Evolutionary conservation across 2,113 vertebrate species (phyloP).

Genomic region (Syngnathus floridae): DNA sequence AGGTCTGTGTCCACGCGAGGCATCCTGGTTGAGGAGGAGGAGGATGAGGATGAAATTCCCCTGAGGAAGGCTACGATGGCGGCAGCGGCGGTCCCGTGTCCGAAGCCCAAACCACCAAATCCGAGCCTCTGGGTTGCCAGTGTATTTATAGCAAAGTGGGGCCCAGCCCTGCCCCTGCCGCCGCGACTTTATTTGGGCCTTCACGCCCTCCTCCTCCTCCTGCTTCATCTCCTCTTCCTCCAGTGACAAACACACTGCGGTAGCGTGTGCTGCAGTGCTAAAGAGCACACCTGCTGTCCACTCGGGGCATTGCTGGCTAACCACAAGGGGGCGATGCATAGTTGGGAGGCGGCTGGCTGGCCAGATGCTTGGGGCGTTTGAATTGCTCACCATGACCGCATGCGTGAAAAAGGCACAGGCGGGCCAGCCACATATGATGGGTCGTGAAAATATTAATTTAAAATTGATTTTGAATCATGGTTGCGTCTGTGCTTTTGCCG

Average conservation of each 20-base stretch:
- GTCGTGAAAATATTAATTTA: too few relatives aligned
- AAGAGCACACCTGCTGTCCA: constrained; percentile 64
- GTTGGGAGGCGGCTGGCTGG: too few relatives aligned
- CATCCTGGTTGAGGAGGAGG: constrained; percentile 69
- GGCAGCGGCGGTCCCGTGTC: constrained; percentile 31
- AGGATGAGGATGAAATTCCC: constrained; percentile 46
- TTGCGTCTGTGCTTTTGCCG: too few relatives aligned
- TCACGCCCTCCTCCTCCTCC: constrained; percentile 34
- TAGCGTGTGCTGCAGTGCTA: constrained; percentile 57
- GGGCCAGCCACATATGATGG: too few relatives aligned
- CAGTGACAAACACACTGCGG: constrained; percentile 51
- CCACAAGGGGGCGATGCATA: not conserved
- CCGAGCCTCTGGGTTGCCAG: constrained; percentile 65
- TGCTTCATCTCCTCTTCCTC: constrained; percentile 18
- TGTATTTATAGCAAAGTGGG: constrained; percentile 76
- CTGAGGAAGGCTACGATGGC: constrained; percentile 46
- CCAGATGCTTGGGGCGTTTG: too few relatives aligned
- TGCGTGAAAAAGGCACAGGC: too few relatives aligned
- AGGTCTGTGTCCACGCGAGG: constrained; percentile 91
- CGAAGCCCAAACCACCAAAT: constrained; percentile 71
- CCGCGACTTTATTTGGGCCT: constrained; percentile 83
- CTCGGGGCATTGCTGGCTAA: constrained; percentile 45
- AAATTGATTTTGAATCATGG: too few relatives aligned
- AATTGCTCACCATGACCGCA: too few relatives aligned
- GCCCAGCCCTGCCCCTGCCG: constrained; percentile 53